Base-by-base conservation (phyloP, 37 sponge, comb jelly and placozoan genomes). In the Cladorhizidae sp. region DNA sequence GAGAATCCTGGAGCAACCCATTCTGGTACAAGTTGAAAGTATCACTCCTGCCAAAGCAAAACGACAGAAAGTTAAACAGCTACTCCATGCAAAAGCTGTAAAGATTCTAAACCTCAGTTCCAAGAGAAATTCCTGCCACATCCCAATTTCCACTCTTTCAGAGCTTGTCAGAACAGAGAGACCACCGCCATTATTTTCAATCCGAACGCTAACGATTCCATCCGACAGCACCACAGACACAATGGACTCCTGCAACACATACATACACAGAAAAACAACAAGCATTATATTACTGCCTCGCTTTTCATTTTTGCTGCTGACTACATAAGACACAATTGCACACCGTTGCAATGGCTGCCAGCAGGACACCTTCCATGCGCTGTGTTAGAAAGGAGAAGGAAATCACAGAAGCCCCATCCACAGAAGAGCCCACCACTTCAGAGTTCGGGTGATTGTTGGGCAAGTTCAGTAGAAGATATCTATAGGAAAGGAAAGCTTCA, bases 91-190 rank as follows among this genome's bases (percentile, higher is more conserved):
- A 37, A 69, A 36, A 14, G 68, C 14, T 31, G 14, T 17, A 67
- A 25, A 51, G 2, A 31, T 5, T 32, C 26, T 36, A 8, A 32
- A 64, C 64, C 52, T 55, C 26, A 79, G 43, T 35, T 40, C 43
- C 29, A 81, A 21, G 43, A 71, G 71, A 23, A 81, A 31, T n/a
- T 81, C 41, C 17, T 81, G 71, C 81, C 81, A 81, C 20, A 36
- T 40, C 37, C 72, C 62, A 20, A 72, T 17, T 20, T 41, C 38
- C n/a, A 81, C 40, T 23, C 32, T 22, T 37, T 2, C 8, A 3
- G 0, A 31, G 43, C 43, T 40, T n/a, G 5, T 23, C 0, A 37
- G 23, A 71, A 3, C 14, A 41, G 1, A 2, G 26, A 3, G n/a
- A 25, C 9, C 3, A 3, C 38, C 37, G 31, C 71, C 23, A 1